A percentile compares a stretch with the other conserved stretches of the same genome.
phyloP scores from a whole-genome alignment of 2,797 vertebrate genomes.

The Leptatherina wallacei region DNA sequence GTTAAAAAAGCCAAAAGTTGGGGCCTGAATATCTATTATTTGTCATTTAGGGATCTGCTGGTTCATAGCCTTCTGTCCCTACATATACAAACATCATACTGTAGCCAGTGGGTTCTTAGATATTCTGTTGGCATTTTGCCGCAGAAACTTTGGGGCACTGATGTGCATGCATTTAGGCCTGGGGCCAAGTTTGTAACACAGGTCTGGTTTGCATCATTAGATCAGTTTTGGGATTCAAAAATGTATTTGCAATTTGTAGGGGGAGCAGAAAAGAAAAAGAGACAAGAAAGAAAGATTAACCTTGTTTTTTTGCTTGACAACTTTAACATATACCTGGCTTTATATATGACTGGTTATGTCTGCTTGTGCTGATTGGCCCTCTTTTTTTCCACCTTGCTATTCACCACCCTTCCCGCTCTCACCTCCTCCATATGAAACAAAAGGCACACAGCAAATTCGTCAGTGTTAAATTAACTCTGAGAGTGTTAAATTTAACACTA shows the following conservation, averaged over 20 bases:
- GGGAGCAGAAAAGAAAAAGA: neutral
- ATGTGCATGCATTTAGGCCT: neutral
- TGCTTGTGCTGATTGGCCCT: slow-evolving; percentile 16
- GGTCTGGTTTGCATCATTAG: neutral
- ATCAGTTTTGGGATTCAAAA: neutral
- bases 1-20: neutral
- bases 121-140: neutral
- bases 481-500: too few relatives aligned
- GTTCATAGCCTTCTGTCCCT: neutral
- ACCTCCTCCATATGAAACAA: slow-evolving; percentile 49
- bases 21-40: neutral
- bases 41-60: neutral
- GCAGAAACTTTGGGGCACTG: neutral
- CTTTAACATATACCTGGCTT: slow-evolving; percentile 1
- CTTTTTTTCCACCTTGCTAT: slow-evolving; percentile 18
- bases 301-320: slow-evolving; percentile 1
- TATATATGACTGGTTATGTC: slow-evolving; percentile 9
- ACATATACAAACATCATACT: neutral
- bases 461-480: too few relatives aligned
- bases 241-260: neutral
- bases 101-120: neutral
- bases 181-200: neutral
- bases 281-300: neutral
- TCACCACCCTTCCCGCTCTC: slow-evolving; percentile 32
- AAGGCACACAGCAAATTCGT: too few relatives aligned